Evolutionary conservation across 64 coral and sea anemone species (phyloP).

Genomic region (Pocillopora verrucosa): DNA sequence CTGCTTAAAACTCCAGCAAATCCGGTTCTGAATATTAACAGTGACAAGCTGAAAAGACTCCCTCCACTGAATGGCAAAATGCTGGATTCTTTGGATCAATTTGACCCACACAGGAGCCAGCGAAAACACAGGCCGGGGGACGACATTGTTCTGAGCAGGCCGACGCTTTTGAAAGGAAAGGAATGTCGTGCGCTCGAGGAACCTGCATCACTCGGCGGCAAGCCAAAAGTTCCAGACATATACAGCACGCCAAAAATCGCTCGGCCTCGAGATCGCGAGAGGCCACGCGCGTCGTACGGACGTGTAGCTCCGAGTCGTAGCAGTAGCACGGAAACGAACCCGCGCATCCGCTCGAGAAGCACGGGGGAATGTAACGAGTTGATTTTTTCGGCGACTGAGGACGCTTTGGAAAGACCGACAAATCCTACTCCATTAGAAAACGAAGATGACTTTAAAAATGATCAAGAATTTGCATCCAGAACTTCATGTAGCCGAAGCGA

Average conservation of each 20-base stretch:
- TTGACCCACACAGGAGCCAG: conserved; percentile 42
- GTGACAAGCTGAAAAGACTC: conserved; percentile 67
- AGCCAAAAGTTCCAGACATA: conserved; percentile 81
- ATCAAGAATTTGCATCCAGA: neutral
- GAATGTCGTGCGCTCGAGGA: conserved; percentile 48
- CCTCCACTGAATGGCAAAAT: conserved; percentile 55
- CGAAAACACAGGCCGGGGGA: conserved; percentile 15
- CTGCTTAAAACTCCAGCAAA: conserved; percentile 74
- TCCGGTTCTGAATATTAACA: conserved; percentile 71
- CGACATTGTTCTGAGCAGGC: conserved; percentile 71
- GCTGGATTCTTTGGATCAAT: conserved; percentile 35
- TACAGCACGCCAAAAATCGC: conserved; percentile 81
- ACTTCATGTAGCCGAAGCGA: neutral
- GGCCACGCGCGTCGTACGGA: conserved; percentile 70
- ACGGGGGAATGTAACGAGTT: neutral
- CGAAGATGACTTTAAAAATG: neutral
- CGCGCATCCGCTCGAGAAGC: neutral
- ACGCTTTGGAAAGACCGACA: neutral
- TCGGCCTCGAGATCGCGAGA: conserved; percentile 53
- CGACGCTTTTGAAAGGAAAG: conserved; percentile 73
- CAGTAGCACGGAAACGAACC: neutral
- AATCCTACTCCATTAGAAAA: conserved; percentile 12
- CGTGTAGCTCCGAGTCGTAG: conserved; percentile 26
- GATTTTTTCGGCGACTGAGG: neutral
- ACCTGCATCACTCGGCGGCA: conserved; percentile 53